Base-by-base conservation (phyloP, 2,113 vertebrate genomes). In the Cygnus buccinator region DNA sequence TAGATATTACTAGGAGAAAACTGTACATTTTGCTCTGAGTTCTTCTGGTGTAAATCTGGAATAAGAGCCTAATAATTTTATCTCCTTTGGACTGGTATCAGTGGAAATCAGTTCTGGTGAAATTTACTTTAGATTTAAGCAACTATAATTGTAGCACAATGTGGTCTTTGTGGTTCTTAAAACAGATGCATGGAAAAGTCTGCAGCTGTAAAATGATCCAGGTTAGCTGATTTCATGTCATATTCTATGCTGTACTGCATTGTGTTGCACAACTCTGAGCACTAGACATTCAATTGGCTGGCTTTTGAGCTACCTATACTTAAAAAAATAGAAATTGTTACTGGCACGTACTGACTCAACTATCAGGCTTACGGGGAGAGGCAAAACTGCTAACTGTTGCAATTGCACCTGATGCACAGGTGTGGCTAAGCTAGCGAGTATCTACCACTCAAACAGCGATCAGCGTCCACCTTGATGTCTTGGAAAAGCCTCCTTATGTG, bases 1-100 rank as follows among this genome's bases (percentile, higher is more conserved):
- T 87, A 72, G 48, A 39, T 84, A 78, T 78, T 91, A 65, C 74
- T 66, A 73, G 54, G 44, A 81, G 75, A 95, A 95, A 93, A 91
- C 13, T 39, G 77, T 50, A 72, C 74, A 48, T 85, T 93, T 70
- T 91, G 55, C 52, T 68, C 31, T 59, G 88, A 84, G 84, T 77
- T 94, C 50, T 84, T 70, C 62, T 72, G 68, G 54, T 94, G 83
- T 75, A 94, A 97, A 94, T 91, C 70, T 94, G 87, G 66, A 82
- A 65, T 65, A 95, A 91, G 58, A 75, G 26, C 62, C 77, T 89
- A 65, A 93, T 89, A 65, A 93, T 70, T 89, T 84, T 75, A 48
- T 25, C 61, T 91, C 79, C 31, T 66, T 92, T 31, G 20, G 14
- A 52, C 63, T 86, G 41, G 5, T 70, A 67, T 78, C 66, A 21